Evolutionary conservation across 2,888 invertebrate genomes (phyloP).

Genomic region (Athrips mouffetella): DNA sequence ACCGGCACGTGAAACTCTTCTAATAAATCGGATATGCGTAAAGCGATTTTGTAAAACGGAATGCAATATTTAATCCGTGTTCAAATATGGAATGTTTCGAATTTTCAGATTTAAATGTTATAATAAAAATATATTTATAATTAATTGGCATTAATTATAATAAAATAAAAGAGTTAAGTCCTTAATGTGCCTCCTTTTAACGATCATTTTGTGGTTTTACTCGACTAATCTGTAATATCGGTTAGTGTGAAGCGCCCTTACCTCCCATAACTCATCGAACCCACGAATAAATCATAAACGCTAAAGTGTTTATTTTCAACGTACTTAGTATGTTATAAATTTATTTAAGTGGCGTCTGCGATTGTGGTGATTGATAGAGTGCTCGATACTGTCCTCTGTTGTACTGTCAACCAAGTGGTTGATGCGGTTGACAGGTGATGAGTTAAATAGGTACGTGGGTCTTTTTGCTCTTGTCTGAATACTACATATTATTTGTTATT

Average conservation of each 20-base stretch:
- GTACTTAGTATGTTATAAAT: constrained; percentile 78
- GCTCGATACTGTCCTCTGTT: constrained; percentile 61
- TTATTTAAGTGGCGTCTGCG: constrained; percentile 75
- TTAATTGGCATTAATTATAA: background rate
- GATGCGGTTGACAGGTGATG: background rate
- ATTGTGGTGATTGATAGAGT: constrained; percentile 75
- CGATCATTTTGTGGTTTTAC: background rate
- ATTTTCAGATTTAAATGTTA: no score
- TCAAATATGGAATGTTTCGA: no score
- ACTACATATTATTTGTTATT: background rate
- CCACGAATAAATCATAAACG: constrained; percentile 75
- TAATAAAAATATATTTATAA: background rate
- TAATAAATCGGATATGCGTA: constrained; percentile 1
- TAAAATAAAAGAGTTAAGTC: background rate
- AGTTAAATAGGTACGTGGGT: background rate
- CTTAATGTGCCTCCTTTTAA: background rate
- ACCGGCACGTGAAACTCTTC: constrained; percentile 57
- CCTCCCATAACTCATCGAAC: constrained; percentile 63
- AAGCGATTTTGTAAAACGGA: no score
- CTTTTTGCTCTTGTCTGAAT: no score
- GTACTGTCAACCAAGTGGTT: constrained; percentile 14
- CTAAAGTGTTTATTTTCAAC: constrained; percentile 76
- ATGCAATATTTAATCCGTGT: no score
- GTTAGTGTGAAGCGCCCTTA: background rate
- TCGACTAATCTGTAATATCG: background rate